A percentile compares a stretch with the other conserved stretches of the same genome.
phyloP scores from a whole-genome alignment of 2,888 invertebrate genomes.

The Iphiclides podalirius region DNA sequence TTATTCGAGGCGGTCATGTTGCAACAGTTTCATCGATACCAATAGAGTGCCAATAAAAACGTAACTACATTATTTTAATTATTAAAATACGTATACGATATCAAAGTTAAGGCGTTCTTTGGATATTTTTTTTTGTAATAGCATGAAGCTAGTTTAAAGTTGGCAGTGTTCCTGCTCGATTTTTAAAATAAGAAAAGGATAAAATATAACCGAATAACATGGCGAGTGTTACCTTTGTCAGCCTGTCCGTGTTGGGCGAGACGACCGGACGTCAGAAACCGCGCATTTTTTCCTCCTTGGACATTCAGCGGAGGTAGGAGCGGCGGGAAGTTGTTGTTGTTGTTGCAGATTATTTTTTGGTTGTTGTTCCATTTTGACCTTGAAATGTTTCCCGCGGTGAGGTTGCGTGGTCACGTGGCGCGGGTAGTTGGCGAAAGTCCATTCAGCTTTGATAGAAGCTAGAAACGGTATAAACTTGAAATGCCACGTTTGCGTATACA shows the following conservation, averaged over 20 bases:
- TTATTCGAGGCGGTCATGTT: constrained; percentile 21
- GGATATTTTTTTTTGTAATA: too few relatives aligned
- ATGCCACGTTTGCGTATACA: too few relatives aligned
- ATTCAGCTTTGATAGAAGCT: too few relatives aligned
- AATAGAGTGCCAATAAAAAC: too few relatives aligned
- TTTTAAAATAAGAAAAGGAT: background rate
- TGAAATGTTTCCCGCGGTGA: constrained; percentile 19
- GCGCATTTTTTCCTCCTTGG: constrained; percentile 75
- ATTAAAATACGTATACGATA: too few relatives aligned
- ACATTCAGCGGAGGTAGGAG: constrained; percentile 72
- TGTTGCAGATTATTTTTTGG: background rate
- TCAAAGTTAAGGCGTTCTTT: too few relatives aligned
- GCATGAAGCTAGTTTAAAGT: too few relatives aligned
- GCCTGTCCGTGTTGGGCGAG: constrained; percentile 74
- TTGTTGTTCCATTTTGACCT: background rate
- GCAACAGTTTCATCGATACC: constrained; percentile 26
- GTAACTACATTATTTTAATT: too few relatives aligned
- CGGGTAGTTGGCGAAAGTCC: constrained; percentile 33
- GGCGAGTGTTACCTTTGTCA: constrained; percentile 31
- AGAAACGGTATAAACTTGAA: too few relatives aligned
- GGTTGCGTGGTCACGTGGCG: constrained; percentile 30
- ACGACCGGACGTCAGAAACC: constrained; percentile 71
- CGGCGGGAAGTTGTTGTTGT: constrained; percentile 23
- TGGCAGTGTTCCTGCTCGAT: too few relatives aligned
- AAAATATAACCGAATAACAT: background rate